Evolutionary conservation across 1,140 invertebrate species (phyloP), one percentile per base, ranked within the genome.

Genomic region (Belonocnema kinseyi): DNA sequence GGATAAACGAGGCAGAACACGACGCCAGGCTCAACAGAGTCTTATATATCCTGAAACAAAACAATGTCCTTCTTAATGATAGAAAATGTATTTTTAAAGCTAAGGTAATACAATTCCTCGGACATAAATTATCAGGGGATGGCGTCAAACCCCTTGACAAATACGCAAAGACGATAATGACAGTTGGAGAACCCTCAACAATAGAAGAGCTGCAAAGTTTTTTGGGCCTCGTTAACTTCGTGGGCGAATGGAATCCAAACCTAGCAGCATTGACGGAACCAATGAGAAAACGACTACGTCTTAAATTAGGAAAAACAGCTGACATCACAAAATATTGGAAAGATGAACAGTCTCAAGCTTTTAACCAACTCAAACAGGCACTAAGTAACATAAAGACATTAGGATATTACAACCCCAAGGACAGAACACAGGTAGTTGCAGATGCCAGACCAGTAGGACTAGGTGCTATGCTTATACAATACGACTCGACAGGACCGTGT

Each of bases 381-480:
- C 50, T 84, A 13, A 16, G 70, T 40, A 80, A 82, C n/a, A 54
- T 77, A n/a, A 46, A 79, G 61, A 75, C 87, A 14, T 76, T 91
- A 33, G 86, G 86, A 6, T 86, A 89, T 74, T 93, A 84, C 79
- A 83, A 93, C 54, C 82, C 87, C 19, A 75, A 81, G 7, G 78
- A 82, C 26, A 81, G 84, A 12, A 78, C 93, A 11, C 74, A 85
- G 19, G 76, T 93, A 16, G 83, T 90, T 14, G 85, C 85, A 21
- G 92, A 93, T 84, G 91, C 92, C 2, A 88, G 83, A 17, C 74
- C 82, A 5, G 83, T 86, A 73, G 91, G 89, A 8, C 78, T 26
- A 93, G 91, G 92, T 0, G 87, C 86, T 19, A 86, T 90, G 2
- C 75, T 93, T 21, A 74, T 76, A 33, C 81, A 82, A 50, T 40